Evolutionary conservation across 2,888 invertebrate species (phyloP).

Genomic region (Bruchidius siliquastri): DNA sequence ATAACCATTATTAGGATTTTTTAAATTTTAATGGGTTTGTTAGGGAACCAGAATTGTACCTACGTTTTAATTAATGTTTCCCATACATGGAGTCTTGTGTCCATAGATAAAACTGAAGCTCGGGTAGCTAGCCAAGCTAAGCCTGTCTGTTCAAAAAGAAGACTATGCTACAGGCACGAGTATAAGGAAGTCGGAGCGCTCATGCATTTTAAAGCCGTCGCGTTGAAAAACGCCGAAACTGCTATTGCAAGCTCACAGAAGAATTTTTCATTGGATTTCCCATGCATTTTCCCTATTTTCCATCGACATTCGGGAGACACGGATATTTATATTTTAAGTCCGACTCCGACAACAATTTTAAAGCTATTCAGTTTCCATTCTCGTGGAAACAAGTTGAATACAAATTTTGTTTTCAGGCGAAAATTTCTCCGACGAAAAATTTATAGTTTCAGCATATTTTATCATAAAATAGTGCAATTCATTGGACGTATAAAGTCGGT

Average conservation of each 20-base stretch:
- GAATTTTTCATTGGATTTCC: not conserved
- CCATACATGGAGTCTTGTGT: too few relatives aligned
- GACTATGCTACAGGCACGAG: not conserved
- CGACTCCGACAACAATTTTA: not conserved
- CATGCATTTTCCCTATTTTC: not conserved
- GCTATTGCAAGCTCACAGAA: not conserved
- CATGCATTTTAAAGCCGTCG: not conserved
- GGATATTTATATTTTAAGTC: not conserved
- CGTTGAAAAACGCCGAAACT: not conserved
- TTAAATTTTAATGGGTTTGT: too few relatives aligned
- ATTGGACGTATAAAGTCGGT: not conserved
- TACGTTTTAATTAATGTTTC: too few relatives aligned
- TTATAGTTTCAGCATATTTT: not conserved
- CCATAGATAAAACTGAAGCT: not conserved
- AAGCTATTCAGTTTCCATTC: not conserved
- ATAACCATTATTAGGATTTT: too few relatives aligned
- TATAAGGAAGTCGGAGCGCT: not conserved
- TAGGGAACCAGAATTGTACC: too few relatives aligned
- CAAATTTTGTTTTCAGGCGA: not conserved
- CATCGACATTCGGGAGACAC: not conserved
- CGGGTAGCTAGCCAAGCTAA: not conserved
- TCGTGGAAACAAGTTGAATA: not conserved
- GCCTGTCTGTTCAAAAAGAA: not conserved
- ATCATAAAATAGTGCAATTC: not conserved
- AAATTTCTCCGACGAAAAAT: not conserved